These are phyloP conservation scores for Argopecten irradians DNA, from an alignment of 1,140 invertebrate species.

Conservation along the genomic window DNA sequence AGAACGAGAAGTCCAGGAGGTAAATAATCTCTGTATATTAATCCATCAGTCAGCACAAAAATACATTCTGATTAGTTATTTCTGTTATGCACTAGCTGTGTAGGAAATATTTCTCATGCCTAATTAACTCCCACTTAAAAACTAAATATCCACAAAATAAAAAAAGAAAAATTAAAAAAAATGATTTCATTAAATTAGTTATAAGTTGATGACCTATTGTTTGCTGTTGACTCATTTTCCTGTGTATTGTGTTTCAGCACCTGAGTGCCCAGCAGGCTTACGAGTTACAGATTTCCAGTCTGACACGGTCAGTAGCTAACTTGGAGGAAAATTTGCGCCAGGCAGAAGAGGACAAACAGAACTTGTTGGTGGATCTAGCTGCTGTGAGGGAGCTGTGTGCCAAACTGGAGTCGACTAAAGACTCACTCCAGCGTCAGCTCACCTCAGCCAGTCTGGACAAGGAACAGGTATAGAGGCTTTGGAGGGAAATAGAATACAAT, in stretches of 20 bases:
- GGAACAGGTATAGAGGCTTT: conserved; percentile 69
- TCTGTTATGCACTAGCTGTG: background rate
- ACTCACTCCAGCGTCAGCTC: conserved; percentile 73
- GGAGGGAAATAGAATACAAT: background rate
- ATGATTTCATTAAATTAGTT: too few relatives aligned
- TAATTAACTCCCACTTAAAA: too few relatives aligned
- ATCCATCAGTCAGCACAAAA: background rate
- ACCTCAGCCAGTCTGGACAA: conserved; percentile 72
- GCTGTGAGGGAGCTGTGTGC: conserved; percentile 74
- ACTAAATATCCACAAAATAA: too few relatives aligned
- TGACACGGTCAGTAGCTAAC: conserved; percentile 71
- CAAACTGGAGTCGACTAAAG: conserved; percentile 73
- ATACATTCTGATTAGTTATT: background rate
- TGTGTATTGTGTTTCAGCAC: conserved; percentile 61
- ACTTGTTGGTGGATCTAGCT: conserved; percentile 71
- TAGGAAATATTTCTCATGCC: too few relatives aligned
- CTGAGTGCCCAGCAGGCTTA: conserved; percentile 72
- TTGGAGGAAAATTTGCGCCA: conserved; percentile 72
- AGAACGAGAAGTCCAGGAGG: conserved; percentile 75
- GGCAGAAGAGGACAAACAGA: conserved; percentile 74
- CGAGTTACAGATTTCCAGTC: conserved; percentile 74
- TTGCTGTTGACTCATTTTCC: background rate
- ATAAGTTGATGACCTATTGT: background rate
- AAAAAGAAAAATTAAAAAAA: too few relatives aligned
- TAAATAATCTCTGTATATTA: conserved; percentile 41